These are phyloP conservation scores for Stegastes partitus DNA, from an alignment of 2,113 vertebrate species.

Conservation along the genomic window DNA sequence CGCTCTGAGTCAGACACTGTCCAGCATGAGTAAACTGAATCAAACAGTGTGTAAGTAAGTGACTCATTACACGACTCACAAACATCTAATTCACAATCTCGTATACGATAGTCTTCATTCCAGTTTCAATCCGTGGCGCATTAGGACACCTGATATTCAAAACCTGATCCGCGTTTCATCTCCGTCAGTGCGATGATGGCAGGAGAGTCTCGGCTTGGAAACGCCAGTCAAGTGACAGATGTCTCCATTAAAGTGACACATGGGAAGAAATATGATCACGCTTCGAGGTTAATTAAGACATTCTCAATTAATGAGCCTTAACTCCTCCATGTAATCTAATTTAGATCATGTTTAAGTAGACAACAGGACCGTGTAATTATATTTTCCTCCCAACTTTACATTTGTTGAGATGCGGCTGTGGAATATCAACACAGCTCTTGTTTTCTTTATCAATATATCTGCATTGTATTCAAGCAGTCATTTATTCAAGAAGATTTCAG, in stretches of 20 bases:
- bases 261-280: constrained; percentile 71
- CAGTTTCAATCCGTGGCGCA: not conserved
- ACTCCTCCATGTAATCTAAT: constrained; percentile 69
- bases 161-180: constrained; percentile 30
- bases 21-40: constrained; percentile 43
- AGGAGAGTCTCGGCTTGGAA: constrained; percentile 35
- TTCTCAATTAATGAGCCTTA: constrained; percentile 73
- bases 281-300: constrained; percentile 74
- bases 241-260: constrained; percentile 73
- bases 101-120: not conserved
- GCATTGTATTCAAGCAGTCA: not conserved
- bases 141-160: constrained; percentile 32
- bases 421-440: constrained; percentile 8
- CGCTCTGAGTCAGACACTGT: constrained; percentile 59
- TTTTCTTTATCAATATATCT: not conserved
- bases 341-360: constrained; percentile 65
- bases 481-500: too few species aligned
- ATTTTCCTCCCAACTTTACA: constrained; percentile 26
- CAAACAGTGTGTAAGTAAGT: constrained; percentile 28
- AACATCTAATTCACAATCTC: constrained; percentile 32
- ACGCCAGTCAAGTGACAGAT: constrained; percentile 73
- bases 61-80: constrained; percentile 49
- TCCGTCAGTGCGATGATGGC: constrained; percentile 24
- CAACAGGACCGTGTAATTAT: constrained; percentile 50
- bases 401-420: not conserved